phyloP scores from a whole-genome alignment of 2,888 invertebrate species.

The Euproctis similis region DNA sequence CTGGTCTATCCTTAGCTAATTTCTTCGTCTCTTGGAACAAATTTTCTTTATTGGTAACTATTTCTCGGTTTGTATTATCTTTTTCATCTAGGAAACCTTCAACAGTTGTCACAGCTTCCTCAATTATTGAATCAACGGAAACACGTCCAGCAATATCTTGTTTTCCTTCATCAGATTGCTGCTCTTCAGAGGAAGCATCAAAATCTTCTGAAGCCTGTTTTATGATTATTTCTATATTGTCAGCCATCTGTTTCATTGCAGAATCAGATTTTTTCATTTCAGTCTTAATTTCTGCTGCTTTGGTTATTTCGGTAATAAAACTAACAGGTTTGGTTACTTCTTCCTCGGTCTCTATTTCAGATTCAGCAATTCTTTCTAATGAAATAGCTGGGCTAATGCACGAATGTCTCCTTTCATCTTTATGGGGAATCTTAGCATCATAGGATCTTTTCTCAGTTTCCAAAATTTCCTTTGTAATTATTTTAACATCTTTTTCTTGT shows the following conservation, averaged over 20 bases:
- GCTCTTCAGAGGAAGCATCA: constrained; percentile 59
- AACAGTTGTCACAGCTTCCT: constrained; percentile 62
- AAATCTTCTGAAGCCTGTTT: constrained; percentile 69
- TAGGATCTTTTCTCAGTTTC: constrained; percentile 63
- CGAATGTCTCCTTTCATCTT: constrained; percentile 65
- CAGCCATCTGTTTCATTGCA: constrained; percentile 71
- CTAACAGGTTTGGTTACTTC: constrained; percentile 34
- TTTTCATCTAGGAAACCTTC: constrained; percentile 52
- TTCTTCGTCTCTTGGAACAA: constrained; percentile 47
- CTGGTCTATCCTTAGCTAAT: constrained; percentile 52
- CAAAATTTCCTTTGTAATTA: constrained; percentile 49
- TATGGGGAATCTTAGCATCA: constrained; percentile 63
- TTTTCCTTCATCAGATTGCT: constrained; percentile 29
- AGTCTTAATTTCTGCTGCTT: constrained; percentile 25
- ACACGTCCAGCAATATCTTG: constrained; percentile 52
- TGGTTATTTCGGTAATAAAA: constrained; percentile 20
- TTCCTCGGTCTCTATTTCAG: constrained; percentile 63
- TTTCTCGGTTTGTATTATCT: constrained; percentile 37
- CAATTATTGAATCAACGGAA: constrained; percentile 67
- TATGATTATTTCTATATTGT: constrained; percentile 69
- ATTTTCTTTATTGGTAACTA: constrained; percentile 43
- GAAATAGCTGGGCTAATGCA: constrained; percentile 69
- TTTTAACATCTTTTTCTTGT: constrained; percentile 58
- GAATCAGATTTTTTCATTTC: constrained; percentile 67
- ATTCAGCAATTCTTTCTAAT: constrained; percentile 65